Percentiles rank a stretch among this genome's conserved stretches.
These are phyloP conservation scores for Struthidea cinerea DNA, from an alignment of 2,113 vertebrate species.

Conservation along the genomic window DNA sequence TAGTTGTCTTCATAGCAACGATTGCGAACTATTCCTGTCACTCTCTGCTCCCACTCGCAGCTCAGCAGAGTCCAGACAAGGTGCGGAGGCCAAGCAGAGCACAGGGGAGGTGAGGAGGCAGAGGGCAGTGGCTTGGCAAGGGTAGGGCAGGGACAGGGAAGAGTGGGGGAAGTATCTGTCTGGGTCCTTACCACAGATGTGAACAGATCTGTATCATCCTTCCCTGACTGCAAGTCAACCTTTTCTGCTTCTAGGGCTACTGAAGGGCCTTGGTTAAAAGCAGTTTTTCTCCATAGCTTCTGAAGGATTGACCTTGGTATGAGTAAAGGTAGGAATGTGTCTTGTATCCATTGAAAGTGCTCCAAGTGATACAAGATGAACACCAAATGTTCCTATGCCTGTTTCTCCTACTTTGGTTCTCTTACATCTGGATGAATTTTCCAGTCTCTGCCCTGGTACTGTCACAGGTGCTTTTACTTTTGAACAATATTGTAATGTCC, in stretches of 20 bases:
- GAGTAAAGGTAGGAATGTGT: not conserved
- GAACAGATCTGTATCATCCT: not conserved
- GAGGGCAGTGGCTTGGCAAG: not conserved
- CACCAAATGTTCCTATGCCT: not conserved
- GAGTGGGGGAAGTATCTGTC: not conserved
- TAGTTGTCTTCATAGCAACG: not conserved
- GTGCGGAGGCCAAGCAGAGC: accelerated
- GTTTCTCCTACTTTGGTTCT: not conserved
- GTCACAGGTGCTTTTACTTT: not conserved
- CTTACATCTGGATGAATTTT: not conserved
- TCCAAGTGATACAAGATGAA: not conserved
- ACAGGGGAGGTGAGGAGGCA: not conserved
- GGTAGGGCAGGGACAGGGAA: not conserved
- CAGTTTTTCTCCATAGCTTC: not conserved
- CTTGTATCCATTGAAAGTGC: not conserved
- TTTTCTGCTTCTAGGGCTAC: not conserved
- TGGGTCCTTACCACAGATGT: not conserved
- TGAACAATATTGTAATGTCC: accelerated
- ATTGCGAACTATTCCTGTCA: not conserved
- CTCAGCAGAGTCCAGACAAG: not conserved
- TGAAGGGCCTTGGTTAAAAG: not conserved
- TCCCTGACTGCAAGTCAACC: not conserved
- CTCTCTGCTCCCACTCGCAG: not conserved
- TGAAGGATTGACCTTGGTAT: not conserved
- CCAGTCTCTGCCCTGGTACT: not conserved